Evolutionary conservation across 1,140 invertebrate genomes (phyloP).

Genomic region (Cherax quadricarinatus): DNA sequence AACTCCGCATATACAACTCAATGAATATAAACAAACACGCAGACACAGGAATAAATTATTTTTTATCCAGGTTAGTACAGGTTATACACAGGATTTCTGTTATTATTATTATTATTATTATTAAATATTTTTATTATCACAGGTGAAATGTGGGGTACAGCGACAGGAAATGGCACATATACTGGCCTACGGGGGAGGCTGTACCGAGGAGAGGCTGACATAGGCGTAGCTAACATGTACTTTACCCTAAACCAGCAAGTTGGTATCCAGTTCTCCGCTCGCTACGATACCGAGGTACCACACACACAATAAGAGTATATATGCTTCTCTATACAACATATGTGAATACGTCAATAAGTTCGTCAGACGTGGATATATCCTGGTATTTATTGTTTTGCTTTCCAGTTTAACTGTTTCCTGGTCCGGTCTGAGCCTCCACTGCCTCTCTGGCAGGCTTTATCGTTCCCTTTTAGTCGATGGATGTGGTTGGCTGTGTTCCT

Average conservation of each 20-base stretch:
- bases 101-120: no score
- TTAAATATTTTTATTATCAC: no score
- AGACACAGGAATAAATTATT: no score
- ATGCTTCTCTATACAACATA: no score
- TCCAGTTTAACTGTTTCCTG: constrained; percentile 23
- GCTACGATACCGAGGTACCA: neutral
- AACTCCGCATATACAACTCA: no score
- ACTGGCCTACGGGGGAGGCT: neutral
- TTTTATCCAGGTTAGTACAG: no score
- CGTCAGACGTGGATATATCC: no score
- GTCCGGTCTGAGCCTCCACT: constrained; percentile 2
- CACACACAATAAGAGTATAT: no score
- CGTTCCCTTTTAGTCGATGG: neutral
- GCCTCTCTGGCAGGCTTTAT: constrained; percentile 11
- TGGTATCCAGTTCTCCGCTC: neutral
- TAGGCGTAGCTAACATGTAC: neutral
- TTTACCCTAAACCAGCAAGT: neutral
- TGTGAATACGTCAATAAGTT: no score
- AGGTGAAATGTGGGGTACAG: neutral
- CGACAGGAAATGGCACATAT: neutral
- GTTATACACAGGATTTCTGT: no score
- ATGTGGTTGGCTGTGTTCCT: constrained; percentile 14
- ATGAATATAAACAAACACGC: no score
- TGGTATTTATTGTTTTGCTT: neutral
- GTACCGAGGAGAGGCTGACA: neutral